Conservation (phyloP, 2,113 vertebrate species). For the Brachyistius frenatus region DNA sequence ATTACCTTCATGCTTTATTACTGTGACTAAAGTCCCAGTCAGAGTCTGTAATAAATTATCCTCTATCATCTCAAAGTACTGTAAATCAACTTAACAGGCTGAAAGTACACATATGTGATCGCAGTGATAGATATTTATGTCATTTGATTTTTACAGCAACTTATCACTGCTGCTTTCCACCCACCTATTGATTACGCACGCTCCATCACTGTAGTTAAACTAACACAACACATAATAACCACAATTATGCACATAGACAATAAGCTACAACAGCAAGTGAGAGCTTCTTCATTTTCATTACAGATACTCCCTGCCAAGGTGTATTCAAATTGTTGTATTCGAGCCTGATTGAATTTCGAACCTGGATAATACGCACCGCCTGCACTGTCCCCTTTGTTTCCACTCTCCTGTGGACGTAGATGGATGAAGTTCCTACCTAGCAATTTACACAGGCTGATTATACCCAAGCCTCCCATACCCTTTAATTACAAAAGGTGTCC, state of each 20-base stretch:
- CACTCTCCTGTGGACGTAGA: conserved; percentile 62
- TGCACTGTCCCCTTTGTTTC: conserved; percentile 59
- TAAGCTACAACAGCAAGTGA: conserved; percentile 33
- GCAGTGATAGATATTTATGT: conserved; percentile 59
- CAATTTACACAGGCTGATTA: conserved; percentile 80
- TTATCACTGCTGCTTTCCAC: conserved; percentile 61
- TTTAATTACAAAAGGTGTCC: conserved; percentile 80
- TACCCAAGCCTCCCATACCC: conserved; percentile 64
- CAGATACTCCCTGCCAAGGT: conserved; percentile 24
- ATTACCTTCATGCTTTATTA: conserved; percentile 38
- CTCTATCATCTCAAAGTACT: conserved; percentile 23
- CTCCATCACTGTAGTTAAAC: conserved; percentile 39
- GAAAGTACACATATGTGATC: conserved; percentile 45
- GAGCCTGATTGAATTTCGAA: conserved; percentile 56
- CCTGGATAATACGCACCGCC: conserved; percentile 26
- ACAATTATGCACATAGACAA: conserved; percentile 60
- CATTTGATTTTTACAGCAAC: conserved; percentile 55
- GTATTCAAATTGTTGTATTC: conserved; percentile 55
- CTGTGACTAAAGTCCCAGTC: conserved; percentile 32
- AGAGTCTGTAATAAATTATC: conserved; percentile 58
- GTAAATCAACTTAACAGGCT: conserved; percentile 66
- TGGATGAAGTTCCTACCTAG: conserved; percentile 69
- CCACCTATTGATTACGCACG: conserved; percentile 57
- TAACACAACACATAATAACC: conserved; percentile 52
- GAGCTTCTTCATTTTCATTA: conserved; percentile 37